phyloP scores from a whole-genome alignment of 2,797 vertebrate species.

The Poeciliopsis infans region DNA sequence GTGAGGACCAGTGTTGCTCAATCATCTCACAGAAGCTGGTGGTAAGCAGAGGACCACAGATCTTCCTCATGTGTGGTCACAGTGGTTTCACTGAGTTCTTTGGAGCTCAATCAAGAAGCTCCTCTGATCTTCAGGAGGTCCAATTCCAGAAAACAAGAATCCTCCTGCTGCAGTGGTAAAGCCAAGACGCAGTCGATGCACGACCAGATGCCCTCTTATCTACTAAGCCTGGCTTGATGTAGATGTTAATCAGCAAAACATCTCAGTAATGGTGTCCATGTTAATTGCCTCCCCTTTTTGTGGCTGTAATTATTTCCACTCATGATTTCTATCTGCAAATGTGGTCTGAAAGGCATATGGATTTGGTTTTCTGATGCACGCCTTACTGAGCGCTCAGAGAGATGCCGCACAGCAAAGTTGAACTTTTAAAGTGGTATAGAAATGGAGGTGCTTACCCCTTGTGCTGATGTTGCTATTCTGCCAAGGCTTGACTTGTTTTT shows the following conservation, averaged over 20 bases:
- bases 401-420: conserved; percentile 14
- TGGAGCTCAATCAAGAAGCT: conserved; percentile 67
- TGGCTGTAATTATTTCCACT: conserved; percentile 59
- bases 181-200: conserved; percentile 58
- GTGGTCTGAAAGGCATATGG: conserved; percentile 69
- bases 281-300: conserved; percentile 67
- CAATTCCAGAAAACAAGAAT: conserved; percentile 49
- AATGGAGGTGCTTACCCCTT: conserved; percentile 42
- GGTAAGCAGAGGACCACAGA: conserved; percentile 52
- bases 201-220: conserved; percentile 69
- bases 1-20: conserved; percentile 8
- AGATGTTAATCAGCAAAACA: conserved; percentile 66
- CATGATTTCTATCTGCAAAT: conserved; percentile 73
- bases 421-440: conserved; percentile 30
- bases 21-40: conserved; percentile 46
- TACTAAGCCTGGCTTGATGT: conserved; percentile 56
- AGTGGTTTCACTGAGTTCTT: conserved; percentile 50
- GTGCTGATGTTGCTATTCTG: conserved; percentile 41
- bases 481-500: conserved; percentile 14
- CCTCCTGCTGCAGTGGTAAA: conserved; percentile 29
- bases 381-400: conserved; percentile 24
- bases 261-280: conserved; percentile 65
- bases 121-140: conserved; percentile 40
- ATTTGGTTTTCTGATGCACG: conserved; percentile 54
- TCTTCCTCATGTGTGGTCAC: conserved; percentile 58